phyloP scores from a whole-genome alignment of 2,888 invertebrate species.

The Hyposoter dolosus region DNA sequence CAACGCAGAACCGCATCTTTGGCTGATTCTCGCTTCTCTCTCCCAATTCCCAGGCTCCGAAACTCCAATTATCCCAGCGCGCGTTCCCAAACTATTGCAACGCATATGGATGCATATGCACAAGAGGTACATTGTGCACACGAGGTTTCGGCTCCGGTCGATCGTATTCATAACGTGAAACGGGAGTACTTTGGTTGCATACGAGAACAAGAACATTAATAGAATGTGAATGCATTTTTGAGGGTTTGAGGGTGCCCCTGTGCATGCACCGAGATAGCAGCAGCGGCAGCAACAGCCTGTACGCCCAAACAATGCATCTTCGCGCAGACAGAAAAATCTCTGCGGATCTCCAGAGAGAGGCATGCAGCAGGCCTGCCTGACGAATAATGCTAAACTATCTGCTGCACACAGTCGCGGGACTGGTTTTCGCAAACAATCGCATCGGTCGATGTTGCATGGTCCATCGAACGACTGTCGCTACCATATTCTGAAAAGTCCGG shows the following conservation, averaged over 20 bases:
- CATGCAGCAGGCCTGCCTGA: too few species aligned
- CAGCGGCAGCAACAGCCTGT: background rate
- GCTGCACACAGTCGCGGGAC: background rate
- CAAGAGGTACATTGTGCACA: constrained; percentile 1
- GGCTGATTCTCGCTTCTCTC: background rate
- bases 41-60: constrained; percentile 50
- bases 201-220: constrained; percentile 50
- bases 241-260: constrained; percentile 47
- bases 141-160: constrained; percentile 11
- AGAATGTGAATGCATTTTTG: constrained; percentile 57
- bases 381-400: background rate
- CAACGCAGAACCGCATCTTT: too few species aligned
- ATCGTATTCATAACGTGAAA: constrained; percentile 54
- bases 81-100: constrained; percentile 13
- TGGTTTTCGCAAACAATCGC: constrained; percentile 21
- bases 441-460: too few species aligned
- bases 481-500: too few species aligned
- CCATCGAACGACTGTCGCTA: too few species aligned
- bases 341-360: constrained; percentile 27
- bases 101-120: constrained; percentile 14
- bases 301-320: constrained; percentile 43
- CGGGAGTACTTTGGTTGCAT: constrained; percentile 55
- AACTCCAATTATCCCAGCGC: constrained; percentile 15
- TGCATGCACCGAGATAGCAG: constrained; percentile 44
- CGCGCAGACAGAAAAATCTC: constrained; percentile 63